These are phyloP conservation scores for Drosophila eohydei DNA, from an alignment of 2,888 invertebrate genomes.

Conservation along the genomic window DNA sequence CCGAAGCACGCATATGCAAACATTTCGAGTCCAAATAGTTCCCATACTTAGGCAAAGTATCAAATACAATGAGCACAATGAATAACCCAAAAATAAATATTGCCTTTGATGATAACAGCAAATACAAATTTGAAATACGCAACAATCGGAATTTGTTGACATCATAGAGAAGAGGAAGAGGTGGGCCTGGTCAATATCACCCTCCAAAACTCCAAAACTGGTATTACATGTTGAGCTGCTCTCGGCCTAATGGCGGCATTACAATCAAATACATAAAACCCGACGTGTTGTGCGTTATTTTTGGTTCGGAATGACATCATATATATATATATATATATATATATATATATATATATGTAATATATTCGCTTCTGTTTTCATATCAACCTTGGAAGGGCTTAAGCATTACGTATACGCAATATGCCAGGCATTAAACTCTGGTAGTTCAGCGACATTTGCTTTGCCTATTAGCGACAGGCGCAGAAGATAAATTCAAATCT, in stretches of 20 bases:
- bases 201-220: conserved; percentile 36
- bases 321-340: neutral
- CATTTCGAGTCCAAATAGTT: conserved; percentile 4
- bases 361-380: conserved; percentile 39
- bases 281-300: conserved; percentile 35
- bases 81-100: conserved; percentile 61
- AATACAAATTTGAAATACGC: conserved; percentile 32
- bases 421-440: conserved; percentile 4
- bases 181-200: neutral
- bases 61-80: conserved; percentile 3
- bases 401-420: conserved; percentile 33
- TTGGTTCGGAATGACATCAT: conserved; percentile 49
- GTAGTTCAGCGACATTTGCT: conserved; percentile 23
- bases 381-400: conserved; percentile 50
- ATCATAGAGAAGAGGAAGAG: conserved; percentile 33
- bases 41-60: neutral
- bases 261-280: conserved; percentile 26
- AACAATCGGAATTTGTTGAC: conserved; percentile 48
- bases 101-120: conserved; percentile 52
- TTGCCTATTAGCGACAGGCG: conserved; percentile 24
- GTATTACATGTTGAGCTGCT: conserved; percentile 41
- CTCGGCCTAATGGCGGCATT: conserved; percentile 24
- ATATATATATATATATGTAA: neutral
- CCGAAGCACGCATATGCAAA: conserved; percentile 5
- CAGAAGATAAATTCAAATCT: neutral